Evolutionary conservation across 2,797 vertebrate species (phyloP).

Genomic region (Myotis pilosus): DNA sequence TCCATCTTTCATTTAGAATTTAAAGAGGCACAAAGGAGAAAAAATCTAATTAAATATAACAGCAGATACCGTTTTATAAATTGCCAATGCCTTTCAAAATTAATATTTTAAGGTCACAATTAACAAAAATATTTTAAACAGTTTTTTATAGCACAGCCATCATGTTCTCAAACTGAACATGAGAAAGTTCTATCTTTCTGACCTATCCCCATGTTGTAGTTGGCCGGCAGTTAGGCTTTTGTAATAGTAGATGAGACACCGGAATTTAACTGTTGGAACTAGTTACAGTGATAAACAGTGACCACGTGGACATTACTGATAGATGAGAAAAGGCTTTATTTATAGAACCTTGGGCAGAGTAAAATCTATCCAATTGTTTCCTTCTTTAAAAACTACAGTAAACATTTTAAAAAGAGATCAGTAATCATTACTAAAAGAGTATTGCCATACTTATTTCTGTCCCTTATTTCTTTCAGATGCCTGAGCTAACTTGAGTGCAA

Average conservation of each 20-base stretch:
- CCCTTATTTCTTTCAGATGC: constrained; percentile 53
- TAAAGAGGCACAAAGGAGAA: constrained; percentile 75
- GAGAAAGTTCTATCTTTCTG: constrained; percentile 59
- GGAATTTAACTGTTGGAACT: constrained; percentile 73
- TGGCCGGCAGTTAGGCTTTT: constrained; percentile 63
- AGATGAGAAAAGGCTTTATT: constrained; percentile 81
- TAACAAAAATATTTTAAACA: constrained; percentile 18
- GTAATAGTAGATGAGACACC: constrained; percentile 69
- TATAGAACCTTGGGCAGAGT: constrained; percentile 77
- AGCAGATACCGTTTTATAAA: constrained; percentile 66
- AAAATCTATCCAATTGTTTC: constrained; percentile 64
- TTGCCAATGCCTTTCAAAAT: constrained; percentile 58
- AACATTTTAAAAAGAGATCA: constrained; percentile 50
- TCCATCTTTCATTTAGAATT: constrained; percentile 80
- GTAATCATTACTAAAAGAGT: constrained; percentile 38
- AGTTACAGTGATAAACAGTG: constrained; percentile 76
- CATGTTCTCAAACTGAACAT: constrained; percentile 64
- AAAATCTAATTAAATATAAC: constrained; percentile 75
- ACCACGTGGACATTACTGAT: constrained; percentile 79
- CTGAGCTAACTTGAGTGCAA: constrained; percentile 51
- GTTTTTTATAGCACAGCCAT: background rate
- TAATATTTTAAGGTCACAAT: constrained; percentile 68
- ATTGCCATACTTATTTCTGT: constrained; percentile 29
- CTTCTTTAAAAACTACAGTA: constrained; percentile 50
- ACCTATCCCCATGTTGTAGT: constrained; percentile 40